Evolutionary conservation across 2,888 invertebrate genomes (phyloP).

Genomic region (Eucriotettix oculatus): DNA sequence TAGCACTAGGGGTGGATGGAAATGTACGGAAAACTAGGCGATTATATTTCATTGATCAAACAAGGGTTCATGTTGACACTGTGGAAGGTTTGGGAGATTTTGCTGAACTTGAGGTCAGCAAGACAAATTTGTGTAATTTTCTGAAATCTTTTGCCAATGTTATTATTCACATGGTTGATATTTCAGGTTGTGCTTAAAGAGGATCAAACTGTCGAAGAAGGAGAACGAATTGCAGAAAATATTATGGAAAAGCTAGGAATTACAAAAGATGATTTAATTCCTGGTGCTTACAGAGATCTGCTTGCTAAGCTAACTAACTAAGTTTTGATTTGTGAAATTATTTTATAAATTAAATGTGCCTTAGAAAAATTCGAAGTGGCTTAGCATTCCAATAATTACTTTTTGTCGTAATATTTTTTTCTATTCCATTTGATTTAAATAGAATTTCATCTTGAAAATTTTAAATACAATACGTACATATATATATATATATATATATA

Average conservation of each 20-base stretch:
- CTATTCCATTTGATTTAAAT: too few species aligned
- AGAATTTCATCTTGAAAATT: too few species aligned
- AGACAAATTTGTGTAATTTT: too few species aligned
- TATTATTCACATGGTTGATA: not conserved
- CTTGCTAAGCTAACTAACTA: too few species aligned
- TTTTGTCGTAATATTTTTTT: too few species aligned
- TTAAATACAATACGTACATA: too few species aligned
- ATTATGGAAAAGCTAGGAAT: conserved; percentile 51
- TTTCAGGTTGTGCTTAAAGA: conserved; percentile 45
- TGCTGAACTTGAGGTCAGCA: conserved; percentile 62
- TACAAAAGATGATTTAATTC: conserved; percentile 40
- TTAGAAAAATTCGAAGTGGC: too few species aligned
- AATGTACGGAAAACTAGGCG: conserved; percentile 58
- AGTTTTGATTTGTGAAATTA: too few species aligned
- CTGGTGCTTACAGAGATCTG: conserved; percentile 62
- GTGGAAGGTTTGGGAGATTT: conserved; percentile 65
- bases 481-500: too few species aligned
- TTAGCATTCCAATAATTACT: too few species aligned
- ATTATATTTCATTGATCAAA: conserved; percentile 64
- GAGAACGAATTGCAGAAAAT: conserved; percentile 48
- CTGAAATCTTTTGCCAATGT: too few species aligned
- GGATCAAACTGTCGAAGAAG: conserved; percentile 47
- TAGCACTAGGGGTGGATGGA: conserved; percentile 52
- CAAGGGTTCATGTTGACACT: conserved; percentile 74
- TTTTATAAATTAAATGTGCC: too few species aligned